These are phyloP conservation scores for Carassius gibelio DNA, from an alignment of 2,113 vertebrate species.

Conservation along the genomic window DNA sequence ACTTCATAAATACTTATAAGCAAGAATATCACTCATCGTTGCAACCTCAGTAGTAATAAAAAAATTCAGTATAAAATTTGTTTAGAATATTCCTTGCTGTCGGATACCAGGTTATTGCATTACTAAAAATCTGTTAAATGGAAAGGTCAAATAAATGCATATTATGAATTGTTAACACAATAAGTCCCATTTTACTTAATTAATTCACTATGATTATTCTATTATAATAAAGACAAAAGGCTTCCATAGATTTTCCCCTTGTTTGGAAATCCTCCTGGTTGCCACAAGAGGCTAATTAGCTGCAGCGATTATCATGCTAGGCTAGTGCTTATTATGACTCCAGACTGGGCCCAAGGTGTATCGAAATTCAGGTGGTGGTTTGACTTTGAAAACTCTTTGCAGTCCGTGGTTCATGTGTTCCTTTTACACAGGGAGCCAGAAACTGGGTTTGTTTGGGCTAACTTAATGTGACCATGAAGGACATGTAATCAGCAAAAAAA, in stretches of 20 bases:
- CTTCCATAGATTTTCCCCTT: neutral
- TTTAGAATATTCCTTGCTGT: neutral
- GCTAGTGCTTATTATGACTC: conserved; percentile 28
- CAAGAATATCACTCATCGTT: too few species aligned
- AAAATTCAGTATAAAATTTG: neutral
- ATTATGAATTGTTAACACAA: neutral
- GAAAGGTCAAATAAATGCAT: neutral
- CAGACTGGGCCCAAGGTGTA: conserved; percentile 45
- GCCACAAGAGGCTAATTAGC: conserved; percentile 61
- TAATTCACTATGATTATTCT: conserved; percentile 23
- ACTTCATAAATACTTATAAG: too few species aligned
- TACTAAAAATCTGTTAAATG: neutral
- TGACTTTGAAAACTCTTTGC: conserved; percentile 60
- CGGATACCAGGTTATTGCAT: neutral
- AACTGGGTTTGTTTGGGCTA: conserved; percentile 25
- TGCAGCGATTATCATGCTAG: conserved; percentile 49
- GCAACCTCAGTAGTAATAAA: too few species aligned
- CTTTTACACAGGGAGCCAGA: conserved; percentile 1
- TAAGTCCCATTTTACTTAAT: neutral
- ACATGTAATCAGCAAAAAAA: conserved; percentile 39
- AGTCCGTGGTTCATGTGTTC: neutral
- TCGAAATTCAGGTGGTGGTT: conserved; percentile 44
- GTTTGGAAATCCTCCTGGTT: conserved; percentile 35
- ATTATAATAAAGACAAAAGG: neutral
- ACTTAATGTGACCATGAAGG: conserved; percentile 25